Base-by-base conservation (phyloP, 2,113 vertebrate genomes). In the Varanus salvator region DNA sequence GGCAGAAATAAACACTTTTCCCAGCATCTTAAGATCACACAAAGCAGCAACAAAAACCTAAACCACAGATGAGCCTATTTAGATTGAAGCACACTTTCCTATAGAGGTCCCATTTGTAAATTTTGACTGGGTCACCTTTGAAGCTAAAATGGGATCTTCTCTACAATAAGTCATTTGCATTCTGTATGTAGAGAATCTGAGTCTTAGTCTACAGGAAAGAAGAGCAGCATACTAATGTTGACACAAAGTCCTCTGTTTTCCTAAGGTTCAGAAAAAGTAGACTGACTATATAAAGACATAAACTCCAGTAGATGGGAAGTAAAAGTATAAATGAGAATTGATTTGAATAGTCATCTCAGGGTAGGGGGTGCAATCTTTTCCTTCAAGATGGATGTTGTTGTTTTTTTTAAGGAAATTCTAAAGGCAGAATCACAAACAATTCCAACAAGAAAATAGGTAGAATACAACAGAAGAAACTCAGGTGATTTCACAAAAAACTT, bases 141-240 rank as follows among this genome's bases (percentile, higher is more conserved):
- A 69, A 85, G 25, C 27, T 71, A 69, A 90, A 77, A 80, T 44
- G 25, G 48, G 25, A 57, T 85, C n/a, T 82, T 34, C 9, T 76
- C n/a, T 25, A 78, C 15, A 21, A 85, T 44, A 57, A 82, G 64
- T 72, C 48, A 85, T 80, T 90, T 85, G 66, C 48, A 85, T 80
- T 71, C 48, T 71, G 60, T 44, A 38, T 71, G 25, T 90, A 15
- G 48, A 71, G 86, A 57, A 80, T 60, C 54, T 48, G 27, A 74
- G 54, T 72, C 17, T 52, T 44, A 78, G 19, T 72, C 64, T 48
- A 31, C 60, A 19, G 7, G 27, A 80, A 60, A 86, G 86, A 90
- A 85, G 27, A 80, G 34, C 66, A 60, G 50, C 84, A 90, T 80
- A 86, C 11, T 90, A 90, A 90, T 74, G 64, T 44, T 80, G 80